phyloP scores from a whole-genome alignment of 2,797 vertebrate genomes.

The Trichosurus vulpecula region DNA sequence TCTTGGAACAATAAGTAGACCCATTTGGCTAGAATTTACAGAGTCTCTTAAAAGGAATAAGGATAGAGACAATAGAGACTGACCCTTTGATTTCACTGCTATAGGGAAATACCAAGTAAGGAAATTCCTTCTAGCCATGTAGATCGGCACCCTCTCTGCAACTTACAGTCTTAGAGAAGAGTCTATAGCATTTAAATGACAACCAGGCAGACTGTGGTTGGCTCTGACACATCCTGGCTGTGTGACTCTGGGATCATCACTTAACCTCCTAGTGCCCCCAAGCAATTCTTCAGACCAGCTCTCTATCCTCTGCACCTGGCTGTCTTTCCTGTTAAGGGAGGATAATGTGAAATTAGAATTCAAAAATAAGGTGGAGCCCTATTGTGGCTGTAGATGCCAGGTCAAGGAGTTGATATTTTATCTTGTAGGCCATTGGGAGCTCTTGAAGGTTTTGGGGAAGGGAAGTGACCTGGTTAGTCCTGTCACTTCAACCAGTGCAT shows the following conservation, averaged over 20 bases:
- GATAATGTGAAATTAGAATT: background rate
- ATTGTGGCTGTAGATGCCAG: background rate
- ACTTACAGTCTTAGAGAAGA: background rate
- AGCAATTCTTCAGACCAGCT: background rate
- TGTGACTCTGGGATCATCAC: background rate
- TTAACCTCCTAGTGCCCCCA: background rate
- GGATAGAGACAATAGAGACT: background rate
- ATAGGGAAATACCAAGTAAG: background rate
- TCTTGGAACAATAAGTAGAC: background rate
- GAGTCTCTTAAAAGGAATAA: background rate
- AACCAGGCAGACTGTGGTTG: background rate
- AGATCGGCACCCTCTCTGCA: background rate
- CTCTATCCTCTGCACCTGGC: background rate
- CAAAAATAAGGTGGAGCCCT: background rate
- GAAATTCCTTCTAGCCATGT: background rate
- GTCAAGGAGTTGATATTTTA: background rate
- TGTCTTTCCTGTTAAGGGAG: background rate
- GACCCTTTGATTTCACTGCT: background rate
- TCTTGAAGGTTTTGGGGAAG: background rate
- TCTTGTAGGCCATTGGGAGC: background rate
- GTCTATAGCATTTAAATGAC: background rate
- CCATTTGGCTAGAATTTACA: background rate
- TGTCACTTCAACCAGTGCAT: background rate
- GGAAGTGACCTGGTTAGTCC: background rate
- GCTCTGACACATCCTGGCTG: background rate